A percentile compares a stretch with the other conserved stretches of the same genome.
Conservation (phyloP, 2,113 vertebrate genomes). For the Solea senegalensis region DNA sequence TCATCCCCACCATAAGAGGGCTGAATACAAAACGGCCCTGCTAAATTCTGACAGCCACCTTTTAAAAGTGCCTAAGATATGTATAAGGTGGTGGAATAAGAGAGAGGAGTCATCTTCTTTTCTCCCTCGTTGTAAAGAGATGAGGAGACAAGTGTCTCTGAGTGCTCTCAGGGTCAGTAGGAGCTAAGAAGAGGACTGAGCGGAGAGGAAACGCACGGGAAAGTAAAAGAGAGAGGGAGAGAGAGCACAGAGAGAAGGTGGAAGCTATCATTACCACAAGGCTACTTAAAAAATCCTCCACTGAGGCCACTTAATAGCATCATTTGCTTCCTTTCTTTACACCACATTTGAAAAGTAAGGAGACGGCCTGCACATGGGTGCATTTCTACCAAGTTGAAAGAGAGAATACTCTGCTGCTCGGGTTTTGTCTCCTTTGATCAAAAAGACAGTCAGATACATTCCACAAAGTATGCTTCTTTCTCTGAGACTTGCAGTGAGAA, state of each 20-base stretch:
- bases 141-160: slow-evolving; percentile 72
- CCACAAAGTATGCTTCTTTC: slow-evolving; percentile 5
- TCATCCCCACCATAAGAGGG: slow-evolving; percentile 69
- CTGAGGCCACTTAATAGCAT: slow-evolving; percentile 77
- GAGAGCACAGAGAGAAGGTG: slow-evolving; percentile 54
- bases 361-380: slow-evolving; percentile 57
- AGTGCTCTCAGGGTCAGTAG: slow-evolving; percentile 63
- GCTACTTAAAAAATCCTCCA: slow-evolving; percentile 74
- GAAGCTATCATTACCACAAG: slow-evolving; percentile 70
- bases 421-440: slow-evolving; percentile 50
- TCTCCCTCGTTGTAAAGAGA: slow-evolving; percentile 66
- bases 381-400: slow-evolving; percentile 40
- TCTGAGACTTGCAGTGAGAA: slow-evolving; percentile 21
- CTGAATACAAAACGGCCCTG: slow-evolving; percentile 72
- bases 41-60: slow-evolving; percentile 66
- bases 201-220: slow-evolving; percentile 14
- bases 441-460: slow-evolving; percentile 45
- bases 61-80: slow-evolving; percentile 64
- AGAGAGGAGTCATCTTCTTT: slow-evolving; percentile 66
- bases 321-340: slow-evolving; percentile 71
- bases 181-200: slow-evolving; percentile 39
- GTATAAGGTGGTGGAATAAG: slow-evolving; percentile 51
- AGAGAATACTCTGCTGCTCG: slow-evolving; percentile 54
- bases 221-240: slow-evolving; percentile 38
- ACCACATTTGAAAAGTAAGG: slow-evolving; percentile 49